Percentiles rank a stretch among this genome's conserved stretches.
These are phyloP conservation scores for Brienomyrus longianalis DNA, from an alignment of 2,113 vertebrate genomes.

Conservation along the genomic window DNA sequence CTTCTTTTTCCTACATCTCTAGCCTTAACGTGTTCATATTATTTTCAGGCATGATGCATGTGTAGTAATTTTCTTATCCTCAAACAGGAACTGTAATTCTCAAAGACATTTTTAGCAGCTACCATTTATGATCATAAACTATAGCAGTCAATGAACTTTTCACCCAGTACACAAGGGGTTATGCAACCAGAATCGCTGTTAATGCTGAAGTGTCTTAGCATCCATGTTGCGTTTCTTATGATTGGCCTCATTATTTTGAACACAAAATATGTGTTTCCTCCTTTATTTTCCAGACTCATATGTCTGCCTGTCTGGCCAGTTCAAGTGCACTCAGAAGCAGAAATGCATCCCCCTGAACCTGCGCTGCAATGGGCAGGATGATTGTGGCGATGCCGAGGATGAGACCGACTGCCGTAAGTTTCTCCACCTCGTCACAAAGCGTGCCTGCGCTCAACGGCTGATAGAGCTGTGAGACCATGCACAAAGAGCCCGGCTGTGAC, in stretches of 20 bases:
- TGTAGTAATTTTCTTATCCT: not conserved
- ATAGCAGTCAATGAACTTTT: not conserved
- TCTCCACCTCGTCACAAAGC: not conserved
- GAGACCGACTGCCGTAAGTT: conserved; percentile 92
- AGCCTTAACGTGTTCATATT: not conserved
- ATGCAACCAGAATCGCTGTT: not conserved
- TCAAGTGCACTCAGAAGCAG: conserved; percentile 89
- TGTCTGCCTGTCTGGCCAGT: conserved; percentile 90
- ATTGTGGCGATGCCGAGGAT: conserved; percentile 92
- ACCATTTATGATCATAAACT: not conserved
- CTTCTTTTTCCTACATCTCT: not conserved
- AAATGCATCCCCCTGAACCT: conserved; percentile 94
- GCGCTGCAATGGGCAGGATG: conserved; percentile 91
- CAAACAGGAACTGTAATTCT: not conserved
- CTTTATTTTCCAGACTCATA: conserved; percentile 75
- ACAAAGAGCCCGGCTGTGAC: conserved; percentile 20
- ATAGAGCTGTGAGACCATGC: conserved; percentile 28
- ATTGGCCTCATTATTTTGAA: not conserved
- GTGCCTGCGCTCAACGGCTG: not conserved
- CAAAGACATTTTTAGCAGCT: not conserved
- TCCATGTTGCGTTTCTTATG: not conserved
- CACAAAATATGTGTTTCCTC: not conserved
- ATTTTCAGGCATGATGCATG: not conserved
- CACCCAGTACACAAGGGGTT: not conserved
- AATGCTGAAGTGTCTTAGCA: not conserved